Evolutionary conservation across 2,113 vertebrate species (phyloP), one percentile per base, ranked within the genome.

Genomic region (Zapornia atra): DNA sequence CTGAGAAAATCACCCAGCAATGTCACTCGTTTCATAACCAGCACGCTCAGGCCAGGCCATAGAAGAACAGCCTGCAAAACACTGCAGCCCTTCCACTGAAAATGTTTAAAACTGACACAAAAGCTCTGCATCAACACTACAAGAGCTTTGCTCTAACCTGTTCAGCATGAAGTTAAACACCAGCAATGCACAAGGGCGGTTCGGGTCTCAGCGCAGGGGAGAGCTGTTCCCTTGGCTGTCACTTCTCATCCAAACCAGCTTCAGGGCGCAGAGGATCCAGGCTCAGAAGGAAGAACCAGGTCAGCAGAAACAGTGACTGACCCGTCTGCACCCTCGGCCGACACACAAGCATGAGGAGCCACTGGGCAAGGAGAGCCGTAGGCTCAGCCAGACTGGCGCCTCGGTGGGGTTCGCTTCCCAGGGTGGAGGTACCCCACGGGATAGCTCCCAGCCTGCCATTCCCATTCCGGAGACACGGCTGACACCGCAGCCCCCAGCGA

Each of bases 281-380:
- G 71, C 44, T 25, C n/a, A 38, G 79, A 59, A 18, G 17, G 25
- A 51, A 40, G 46, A 89, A 33, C 26, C 44, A 44, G 71, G 75
- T 61, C 82, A 83, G 61, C 71, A 86, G 68, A 92, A 76, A 17
- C 2, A 60, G 64, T 8, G 65, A 46, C 73, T 69, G 78, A 60
- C 40, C 44, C 53, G 12, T 42, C 46, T 36, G 3, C 3, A 2
- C n/a, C 20, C n/a, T 69, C 14, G 63, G n/a, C 1, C 1, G 2
- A n/a, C 0, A 0, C 15, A 24, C 56, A 51, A 60, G 56, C 48
- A 15, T 5, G 8, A 21, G 42, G 65, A 33, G 11, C 46, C 0
- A 0, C 33, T 0, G 0, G 40, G 29, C 38, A 71, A 51, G 50
- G 29, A 56, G 26, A 71, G 36, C 29, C 14, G 36, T n/a, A 42